Evolutionary conservation across 37 sponge, comb jelly and placozoan species (phyloP).

Genomic region (Mnemiopsis leidyi): DNA sequence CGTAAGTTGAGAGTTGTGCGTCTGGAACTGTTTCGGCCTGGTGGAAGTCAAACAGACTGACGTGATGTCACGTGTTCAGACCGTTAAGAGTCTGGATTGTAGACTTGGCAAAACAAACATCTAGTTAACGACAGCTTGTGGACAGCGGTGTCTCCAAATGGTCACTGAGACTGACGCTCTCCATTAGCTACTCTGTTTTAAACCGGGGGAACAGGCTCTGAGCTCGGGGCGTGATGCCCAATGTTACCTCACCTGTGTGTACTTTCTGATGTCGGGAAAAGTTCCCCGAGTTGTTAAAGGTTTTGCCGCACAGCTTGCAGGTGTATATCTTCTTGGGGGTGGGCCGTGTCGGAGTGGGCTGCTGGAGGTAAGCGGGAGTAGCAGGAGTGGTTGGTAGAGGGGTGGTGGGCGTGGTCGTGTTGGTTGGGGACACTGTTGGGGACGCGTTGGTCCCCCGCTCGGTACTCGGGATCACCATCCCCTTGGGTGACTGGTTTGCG

Average conservation of each 20-base stretch:
- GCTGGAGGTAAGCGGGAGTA: neutral
- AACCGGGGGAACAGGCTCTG: neutral
- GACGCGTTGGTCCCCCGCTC: neutral
- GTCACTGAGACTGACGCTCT: neutral
- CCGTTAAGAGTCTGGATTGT: too few species aligned
- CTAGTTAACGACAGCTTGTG: neutral
- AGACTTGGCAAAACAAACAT: neutral
- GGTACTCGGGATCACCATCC: neutral
- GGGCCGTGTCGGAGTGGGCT: neutral
- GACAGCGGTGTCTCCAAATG: neutral
- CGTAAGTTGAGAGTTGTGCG: neutral
- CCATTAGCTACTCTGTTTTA: neutral
- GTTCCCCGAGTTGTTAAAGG: constrained; percentile 47
- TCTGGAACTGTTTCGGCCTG: neutral
- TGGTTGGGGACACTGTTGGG: neutral
- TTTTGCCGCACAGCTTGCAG: constrained; percentile 52
- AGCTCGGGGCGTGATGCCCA: neutral
- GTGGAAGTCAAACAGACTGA: neutral
- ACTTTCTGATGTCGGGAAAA: constrained; percentile 59
- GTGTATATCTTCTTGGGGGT: constrained; percentile 61
- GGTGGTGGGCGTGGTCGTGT: constrained; percentile 20
- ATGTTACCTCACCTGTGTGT: constrained; percentile 31
- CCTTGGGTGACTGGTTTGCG: neutral
- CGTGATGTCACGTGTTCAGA: too few species aligned
- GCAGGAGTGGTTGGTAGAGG: constrained; percentile 20